Conservation (phyloP, 2,888 invertebrate species). For the Nymphalis polychloros region DNA sequence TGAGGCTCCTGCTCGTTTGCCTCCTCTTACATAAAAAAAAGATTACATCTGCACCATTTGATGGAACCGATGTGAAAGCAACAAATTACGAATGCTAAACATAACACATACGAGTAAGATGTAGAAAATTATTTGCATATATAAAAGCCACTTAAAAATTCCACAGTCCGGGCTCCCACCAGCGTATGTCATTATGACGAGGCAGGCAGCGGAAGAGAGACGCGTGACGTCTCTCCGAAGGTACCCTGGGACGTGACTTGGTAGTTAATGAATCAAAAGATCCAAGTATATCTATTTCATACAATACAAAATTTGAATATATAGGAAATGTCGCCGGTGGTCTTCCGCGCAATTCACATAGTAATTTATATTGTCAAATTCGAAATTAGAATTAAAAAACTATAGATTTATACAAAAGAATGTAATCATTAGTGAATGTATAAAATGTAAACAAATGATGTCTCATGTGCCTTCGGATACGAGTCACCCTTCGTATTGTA, state of each 20-base stretch:
- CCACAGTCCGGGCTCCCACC: slow-evolving; percentile 37
- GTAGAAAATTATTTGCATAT: slow-evolving; percentile 38
- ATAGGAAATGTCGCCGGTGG: slow-evolving; percentile 27
- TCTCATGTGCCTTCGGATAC: not conserved
- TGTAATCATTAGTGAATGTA: not conserved
- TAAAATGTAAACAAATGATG: not conserved
- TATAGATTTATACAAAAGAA: too few species aligned
- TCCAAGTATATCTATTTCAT: slow-evolving; percentile 46
- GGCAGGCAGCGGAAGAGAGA: slow-evolving; percentile 65
- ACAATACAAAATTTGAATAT: slow-evolving; percentile 40
- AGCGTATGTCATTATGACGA: slow-evolving; percentile 49
- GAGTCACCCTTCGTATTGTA: not conserved
- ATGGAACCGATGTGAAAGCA: not conserved
- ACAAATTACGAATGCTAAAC: slow-evolving; percentile 5
- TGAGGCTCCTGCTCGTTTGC: too few species aligned
- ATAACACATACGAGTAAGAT: slow-evolving; percentile 14
- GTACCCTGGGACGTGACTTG: slow-evolving; percentile 68
- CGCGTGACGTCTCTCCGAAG: slow-evolving; percentile 70
- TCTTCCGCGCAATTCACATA: not conserved
- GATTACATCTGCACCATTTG: not conserved
- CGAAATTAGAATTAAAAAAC: too few species aligned
- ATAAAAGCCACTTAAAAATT: slow-evolving; percentile 41
- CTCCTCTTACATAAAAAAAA: too few species aligned
- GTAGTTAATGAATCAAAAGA: slow-evolving; percentile 38
- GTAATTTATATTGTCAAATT: not conserved